Evolutionary conservation across 2,113 vertebrate genomes (phyloP).

Genomic region (Ailuropoda melanoleuca): DNA sequence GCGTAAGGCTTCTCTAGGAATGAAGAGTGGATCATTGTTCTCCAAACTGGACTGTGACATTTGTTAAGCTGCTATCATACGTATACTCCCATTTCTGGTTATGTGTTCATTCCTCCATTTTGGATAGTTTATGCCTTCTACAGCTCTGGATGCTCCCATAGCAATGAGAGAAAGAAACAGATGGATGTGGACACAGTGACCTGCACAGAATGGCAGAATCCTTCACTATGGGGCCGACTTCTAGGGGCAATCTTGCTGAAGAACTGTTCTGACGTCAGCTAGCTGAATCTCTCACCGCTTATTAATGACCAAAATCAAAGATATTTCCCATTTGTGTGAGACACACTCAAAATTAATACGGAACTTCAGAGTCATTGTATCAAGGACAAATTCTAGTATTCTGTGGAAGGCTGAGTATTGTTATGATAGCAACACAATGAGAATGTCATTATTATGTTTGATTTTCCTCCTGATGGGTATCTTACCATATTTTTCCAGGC

Average conservation of each 20-base stretch:
- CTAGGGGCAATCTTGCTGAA: background rate
- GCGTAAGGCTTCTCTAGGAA: background rate
- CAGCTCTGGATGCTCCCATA: background rate
- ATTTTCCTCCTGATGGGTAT: background rate
- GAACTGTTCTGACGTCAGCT: background rate
- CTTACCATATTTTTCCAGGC: background rate
- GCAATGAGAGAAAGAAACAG: constrained; percentile 73
- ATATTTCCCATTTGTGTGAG: background rate
- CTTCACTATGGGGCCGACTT: background rate
- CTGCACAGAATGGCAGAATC: background rate
- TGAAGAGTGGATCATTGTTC: background rate
- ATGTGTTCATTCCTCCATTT: background rate
- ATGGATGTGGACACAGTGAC: constrained; percentile 35
- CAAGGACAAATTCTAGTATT: background rate
- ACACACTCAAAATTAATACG: background rate
- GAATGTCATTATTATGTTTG: background rate
- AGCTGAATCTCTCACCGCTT: background rate
- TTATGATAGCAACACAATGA: background rate
- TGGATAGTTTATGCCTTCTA: background rate
- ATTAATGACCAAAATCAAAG: constrained; percentile 15
- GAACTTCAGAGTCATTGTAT: background rate
- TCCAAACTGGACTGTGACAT: background rate
- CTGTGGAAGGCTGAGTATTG: background rate
- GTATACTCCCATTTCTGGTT: background rate
- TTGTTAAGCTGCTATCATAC: background rate